These are phyloP conservation scores for Nephila pilipes DNA, from an alignment of 1,140 invertebrate genomes.

Conservation along the genomic window DNA sequence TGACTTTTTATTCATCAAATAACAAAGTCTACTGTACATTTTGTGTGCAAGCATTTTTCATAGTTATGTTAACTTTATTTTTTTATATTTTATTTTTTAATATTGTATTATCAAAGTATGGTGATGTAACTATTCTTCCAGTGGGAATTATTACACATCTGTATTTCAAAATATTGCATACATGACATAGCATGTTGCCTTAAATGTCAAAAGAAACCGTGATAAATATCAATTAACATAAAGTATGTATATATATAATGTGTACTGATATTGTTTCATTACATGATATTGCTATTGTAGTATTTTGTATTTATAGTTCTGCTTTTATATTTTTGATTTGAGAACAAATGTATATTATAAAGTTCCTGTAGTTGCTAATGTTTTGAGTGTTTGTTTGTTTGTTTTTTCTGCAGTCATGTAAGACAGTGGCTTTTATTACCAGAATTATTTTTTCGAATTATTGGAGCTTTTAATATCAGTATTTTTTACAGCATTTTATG, in stretches of 20 bases:
- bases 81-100: background rate
- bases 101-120: conserved; percentile 6
- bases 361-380: conserved; percentile 15
- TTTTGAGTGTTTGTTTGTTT: background rate
- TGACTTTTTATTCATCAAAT: background rate
- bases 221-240: background rate
- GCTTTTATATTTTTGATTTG: background rate
- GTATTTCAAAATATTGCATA: background rate
- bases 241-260: background rate
- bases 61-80: background rate
- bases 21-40: background rate
- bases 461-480: conserved; percentile 3
- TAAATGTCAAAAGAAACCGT: background rate
- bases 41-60: background rate
- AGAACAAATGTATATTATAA: conserved; percentile 1
- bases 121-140: background rate
- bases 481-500: conserved; percentile 26
- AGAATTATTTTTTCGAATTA: background rate
- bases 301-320: background rate
- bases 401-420: background rate
- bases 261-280: background rate
- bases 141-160: background rate
- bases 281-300: background rate
- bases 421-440: background rate
- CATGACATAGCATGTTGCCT: background rate